Evolutionary conservation across 92 coral and sea anemone genomes (phyloP).

Genomic region (Actinostola sp.): DNA sequence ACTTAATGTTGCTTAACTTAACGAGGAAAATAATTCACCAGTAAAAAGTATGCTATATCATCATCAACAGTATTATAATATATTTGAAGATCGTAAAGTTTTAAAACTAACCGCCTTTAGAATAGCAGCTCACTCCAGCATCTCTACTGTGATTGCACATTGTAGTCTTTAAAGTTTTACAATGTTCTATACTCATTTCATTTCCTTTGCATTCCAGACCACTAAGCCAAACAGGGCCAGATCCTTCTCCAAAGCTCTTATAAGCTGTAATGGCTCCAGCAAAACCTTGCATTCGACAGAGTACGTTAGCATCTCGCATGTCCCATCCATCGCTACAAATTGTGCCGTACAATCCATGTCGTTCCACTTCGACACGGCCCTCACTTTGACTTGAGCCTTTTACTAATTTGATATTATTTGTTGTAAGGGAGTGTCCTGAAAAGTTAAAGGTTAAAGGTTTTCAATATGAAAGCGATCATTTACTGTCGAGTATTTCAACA

Average conservation of each 20-base stretch:
- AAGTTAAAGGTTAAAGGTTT: background rate
- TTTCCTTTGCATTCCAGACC: conserved; percentile 7
- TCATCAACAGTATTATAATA: background rate
- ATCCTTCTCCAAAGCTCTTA: conserved; percentile 13
- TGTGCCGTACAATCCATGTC: conserved; percentile 12
- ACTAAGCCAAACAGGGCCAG: conserved; percentile 20
- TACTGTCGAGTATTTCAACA: too few species aligned
- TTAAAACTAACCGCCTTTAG: conserved; percentile 4
- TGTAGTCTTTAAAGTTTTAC: background rate
- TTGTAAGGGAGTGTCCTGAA: background rate
- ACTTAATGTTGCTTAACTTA: background rate
- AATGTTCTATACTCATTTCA: background rate
- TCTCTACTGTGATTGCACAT: conserved; percentile 16
- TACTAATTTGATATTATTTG: background rate
- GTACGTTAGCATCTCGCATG: conserved; percentile 20
- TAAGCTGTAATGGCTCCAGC: conserved; percentile 12
- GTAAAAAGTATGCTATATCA: background rate
- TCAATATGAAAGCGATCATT: too few species aligned
- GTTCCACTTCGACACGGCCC: conserved; percentile 7
- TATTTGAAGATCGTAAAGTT: background rate
- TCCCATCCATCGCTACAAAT: conserved; percentile 14
- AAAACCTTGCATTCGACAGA: conserved; percentile 12
- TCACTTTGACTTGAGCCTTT: background rate
- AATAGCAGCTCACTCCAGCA: conserved; percentile 17
- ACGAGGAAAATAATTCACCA: background rate